Evolutionary conservation across 2,113 vertebrate genomes (phyloP), one percentile per base, ranked within the genome.

Genomic region (Cephalopholis sonnerati): DNA sequence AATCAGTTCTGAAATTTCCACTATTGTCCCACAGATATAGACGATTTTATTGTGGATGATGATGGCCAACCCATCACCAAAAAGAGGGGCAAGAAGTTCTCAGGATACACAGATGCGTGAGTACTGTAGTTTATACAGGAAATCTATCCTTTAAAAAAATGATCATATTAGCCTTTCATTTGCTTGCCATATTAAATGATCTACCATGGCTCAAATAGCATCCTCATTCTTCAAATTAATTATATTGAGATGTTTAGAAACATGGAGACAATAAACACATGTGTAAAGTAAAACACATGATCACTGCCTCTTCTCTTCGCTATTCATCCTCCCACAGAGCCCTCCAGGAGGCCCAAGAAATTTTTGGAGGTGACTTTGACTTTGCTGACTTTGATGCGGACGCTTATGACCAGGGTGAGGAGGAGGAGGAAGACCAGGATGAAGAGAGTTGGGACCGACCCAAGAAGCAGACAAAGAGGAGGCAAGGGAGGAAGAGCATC

Each of bases 311-410:
- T 25, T 7, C 15, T 20, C 16, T 29, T 41, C 8, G 16, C 36
- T 70, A 1, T 70, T 7, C 13, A 1, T 63, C 25, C 32, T 24
- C 63, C 68, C 66, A n/a, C 91, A 99, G 98, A 55, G 98, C 98
- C 71, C 95, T 99, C 66, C 98, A 99, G 62, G 98, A 99, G 91
- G 98, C 98, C 66, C 98, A 99, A 92, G 98, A 99, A 84, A 99
- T 99, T 77, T 99, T 99, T 4, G 98, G 98, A 0, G 98, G 99
- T 5, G 98, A 99, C 91, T 99, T 99, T 22, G 98, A 99, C 94
- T 99, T 98, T 51, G 97, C 97, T 0, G 98, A 99, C 83, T 99
- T 99, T 91, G 98, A 99, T 65, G 96, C 96, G 8, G 98, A 99
- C 39, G 79, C 96, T 36, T 98, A 98, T 55, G 98, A 99, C 71